Conservation (phyloP, 2,888 invertebrate genomes). For the Acleris literana region DNA sequence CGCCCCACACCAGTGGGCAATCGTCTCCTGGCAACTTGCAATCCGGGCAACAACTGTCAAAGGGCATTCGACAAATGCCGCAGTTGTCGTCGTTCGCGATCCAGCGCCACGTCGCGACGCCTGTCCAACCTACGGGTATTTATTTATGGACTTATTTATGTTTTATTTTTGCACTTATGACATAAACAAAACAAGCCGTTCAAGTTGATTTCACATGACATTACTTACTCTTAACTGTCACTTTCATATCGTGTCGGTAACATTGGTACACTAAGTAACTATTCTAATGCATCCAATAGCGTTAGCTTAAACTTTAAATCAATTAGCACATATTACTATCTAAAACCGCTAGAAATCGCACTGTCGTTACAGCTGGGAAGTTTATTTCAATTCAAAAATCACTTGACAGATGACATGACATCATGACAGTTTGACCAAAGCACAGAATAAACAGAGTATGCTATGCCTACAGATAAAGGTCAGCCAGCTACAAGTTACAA, state of each 20-base stretch:
- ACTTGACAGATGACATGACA: too few species aligned
- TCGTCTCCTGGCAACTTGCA: slow-evolving; percentile 99
- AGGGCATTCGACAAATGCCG: slow-evolving; percentile 99
- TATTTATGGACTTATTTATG: slow-evolving; percentile 14
- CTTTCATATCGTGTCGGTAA: slow-evolving; percentile 78
- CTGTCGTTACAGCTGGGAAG: too few species aligned
- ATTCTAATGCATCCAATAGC: neutral
- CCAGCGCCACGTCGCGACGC: slow-evolving; percentile 99
- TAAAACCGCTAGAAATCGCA: too few species aligned
- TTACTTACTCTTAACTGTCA: slow-evolving; percentile 85
- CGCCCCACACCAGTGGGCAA: slow-evolving; percentile 99
- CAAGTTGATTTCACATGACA: slow-evolving; percentile 7
- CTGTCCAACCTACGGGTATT: slow-evolving; percentile 89
- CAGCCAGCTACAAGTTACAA: too few species aligned
- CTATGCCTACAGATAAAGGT: too few species aligned
- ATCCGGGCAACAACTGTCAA: slow-evolving; percentile 99
- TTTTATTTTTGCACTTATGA: slow-evolving; percentile 13
- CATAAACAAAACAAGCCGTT: slow-evolving; percentile 22
- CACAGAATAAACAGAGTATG: too few species aligned
- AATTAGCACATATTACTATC: too few species aligned
- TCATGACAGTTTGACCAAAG: too few species aligned
- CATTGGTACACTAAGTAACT: slow-evolving; percentile 39
- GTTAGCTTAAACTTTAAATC: neutral
- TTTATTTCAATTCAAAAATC: too few species aligned
- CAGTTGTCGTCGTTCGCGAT: slow-evolving; percentile 99